Evolutionary conservation across 1,140 invertebrate genomes (phyloP).

Genomic region (Dysdera silvatica): DNA sequence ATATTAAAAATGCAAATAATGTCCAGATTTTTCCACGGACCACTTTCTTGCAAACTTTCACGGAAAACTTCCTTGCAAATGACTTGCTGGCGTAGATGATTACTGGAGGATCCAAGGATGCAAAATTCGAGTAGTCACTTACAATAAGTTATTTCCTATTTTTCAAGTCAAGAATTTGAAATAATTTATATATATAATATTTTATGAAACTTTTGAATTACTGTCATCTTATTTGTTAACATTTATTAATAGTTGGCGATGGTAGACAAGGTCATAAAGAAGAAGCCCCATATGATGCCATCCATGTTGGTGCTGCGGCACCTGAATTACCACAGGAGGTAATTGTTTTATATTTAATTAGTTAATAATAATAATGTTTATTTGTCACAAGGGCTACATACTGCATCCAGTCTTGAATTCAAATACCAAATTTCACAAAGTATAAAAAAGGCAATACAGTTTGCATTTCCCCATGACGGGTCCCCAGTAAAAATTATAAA

Average conservation of each 20-base stretch:
- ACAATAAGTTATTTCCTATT: too few relatives aligned
- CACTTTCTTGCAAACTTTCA: background rate
- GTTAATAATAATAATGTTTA: background rate
- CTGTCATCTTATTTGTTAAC: too few relatives aligned
- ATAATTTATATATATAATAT: too few relatives aligned
- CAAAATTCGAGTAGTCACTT: too few relatives aligned
- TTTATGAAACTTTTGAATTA: too few relatives aligned
- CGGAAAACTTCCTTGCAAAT: background rate
- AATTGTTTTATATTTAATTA: slow-evolving; percentile 38
- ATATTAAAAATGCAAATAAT: too few relatives aligned
- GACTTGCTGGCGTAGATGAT: background rate
- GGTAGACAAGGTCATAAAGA: slow-evolving; percentile 64
- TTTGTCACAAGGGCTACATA: background rate
- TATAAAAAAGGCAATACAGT: background rate
- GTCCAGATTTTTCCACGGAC: too few relatives aligned
- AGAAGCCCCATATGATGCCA: slow-evolving; percentile 77
- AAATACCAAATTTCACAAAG: slow-evolving; percentile 10
- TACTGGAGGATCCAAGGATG: too few relatives aligned
- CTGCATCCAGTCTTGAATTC: background rate
- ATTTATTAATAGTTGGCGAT: slow-evolving; percentile 59
- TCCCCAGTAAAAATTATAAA: too few relatives aligned
- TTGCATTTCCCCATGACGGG: too few relatives aligned
- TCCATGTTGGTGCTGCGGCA: slow-evolving; percentile 89
- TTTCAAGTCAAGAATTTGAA: too few relatives aligned
- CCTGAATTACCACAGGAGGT: slow-evolving; percentile 64